Conservation (phyloP, 2,888 invertebrate genomes). For the Lasioglossum malachurum region DNA sequence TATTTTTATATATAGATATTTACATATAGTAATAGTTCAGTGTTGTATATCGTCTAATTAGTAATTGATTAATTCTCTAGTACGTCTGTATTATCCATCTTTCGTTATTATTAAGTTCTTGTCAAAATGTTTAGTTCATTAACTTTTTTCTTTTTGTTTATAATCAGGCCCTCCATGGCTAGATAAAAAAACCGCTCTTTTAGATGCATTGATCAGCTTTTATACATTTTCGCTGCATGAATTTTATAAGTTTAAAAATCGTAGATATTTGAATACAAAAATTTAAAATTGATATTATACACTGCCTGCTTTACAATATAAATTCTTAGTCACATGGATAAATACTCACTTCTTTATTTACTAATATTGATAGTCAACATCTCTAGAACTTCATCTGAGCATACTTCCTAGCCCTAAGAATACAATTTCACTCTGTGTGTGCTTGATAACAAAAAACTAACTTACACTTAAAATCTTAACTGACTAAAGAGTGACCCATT, state of each 20-base stretch:
- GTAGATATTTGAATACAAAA: slow-evolving; percentile 33
- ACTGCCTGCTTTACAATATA: slow-evolving; percentile 2
- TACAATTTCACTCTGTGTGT: slow-evolving; percentile 70
- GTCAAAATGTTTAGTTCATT: slow-evolving; percentile 12
- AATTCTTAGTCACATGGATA: slow-evolving; percentile 2
- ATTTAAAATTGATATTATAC: slow-evolving; percentile 38
- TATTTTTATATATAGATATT: slow-evolving; percentile 59
- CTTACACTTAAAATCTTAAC: slow-evolving; percentile 50
- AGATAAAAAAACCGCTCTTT: slow-evolving; percentile 39
- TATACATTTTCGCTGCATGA: slow-evolving; percentile 26
- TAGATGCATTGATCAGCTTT: slow-evolving; percentile 30
- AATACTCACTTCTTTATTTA: not conserved
- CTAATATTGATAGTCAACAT: slow-evolving; percentile 28
- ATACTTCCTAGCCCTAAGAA: slow-evolving; percentile 53
- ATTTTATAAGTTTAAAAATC: slow-evolving; percentile 17
- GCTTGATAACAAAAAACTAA: slow-evolving; percentile 45
- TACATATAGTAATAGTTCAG: slow-evolving; percentile 37
- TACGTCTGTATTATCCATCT: slow-evolving; percentile 61
- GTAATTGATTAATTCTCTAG: slow-evolving; percentile 30
- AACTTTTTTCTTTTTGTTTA: slow-evolving; percentile 14
- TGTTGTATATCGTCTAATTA: slow-evolving; percentile 46
- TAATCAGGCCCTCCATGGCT: slow-evolving; percentile 11
- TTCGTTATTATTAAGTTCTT: slow-evolving; percentile 29
- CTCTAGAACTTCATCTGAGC: slow-evolving; percentile 52
- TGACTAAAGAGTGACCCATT: slow-evolving; percentile 41